Evolutionary conservation across 2,113 vertebrate species (phyloP), one percentile per base, ranked within the genome.

Genomic region (Colistium nudipinnis): DNA sequence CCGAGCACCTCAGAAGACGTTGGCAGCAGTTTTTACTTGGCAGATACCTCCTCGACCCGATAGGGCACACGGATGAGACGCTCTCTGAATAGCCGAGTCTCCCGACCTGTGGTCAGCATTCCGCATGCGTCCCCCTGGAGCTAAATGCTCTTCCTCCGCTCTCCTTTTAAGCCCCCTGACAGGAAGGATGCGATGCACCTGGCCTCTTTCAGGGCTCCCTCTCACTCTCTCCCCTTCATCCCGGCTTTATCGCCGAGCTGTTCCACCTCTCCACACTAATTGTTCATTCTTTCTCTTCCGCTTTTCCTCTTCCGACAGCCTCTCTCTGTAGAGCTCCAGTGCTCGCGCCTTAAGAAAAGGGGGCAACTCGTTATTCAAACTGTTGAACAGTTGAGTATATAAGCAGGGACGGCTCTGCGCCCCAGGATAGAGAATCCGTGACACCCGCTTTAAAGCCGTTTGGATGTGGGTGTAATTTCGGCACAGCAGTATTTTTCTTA

Each of bases 141-240:
- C 90, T 91, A 90, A 93, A 89, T 66, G 76, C 87, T 88, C 91
- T 89, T 90, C 86, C 85, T 86, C 57, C 59, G 53, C 86, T 76
- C 75, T 62, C 79, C 67, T 83, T 86, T 88, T 77, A 88, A 89
- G 82, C 81, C 25, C 48, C 53, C 82, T 87, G 85, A 89, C 85
- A 88, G 88, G 88, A 89, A 89, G 83, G 87, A 91, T 88, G 89
- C 24, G 80, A 85, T 83, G 85, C 88, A 91, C 89, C 91, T 91
- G 91, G 81, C 76, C 80, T 85, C 88, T 88, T 89, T 88, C 76
- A 89, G 33, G 53, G 39, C 73, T 36, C 73, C 78, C 73, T 35
- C 57, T 13, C 16, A 53, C 62, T 60, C 51, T 19, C 30, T 52
- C 60, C 59, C 59, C 70, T 45, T 74, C 30, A 54, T 75, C 64